A percentile compares a stretch with the other conserved stretches of the same genome.
Evolutionary conservation across 2,888 invertebrate genomes (phyloP).

Genomic region (Elgonia sp.): DNA sequence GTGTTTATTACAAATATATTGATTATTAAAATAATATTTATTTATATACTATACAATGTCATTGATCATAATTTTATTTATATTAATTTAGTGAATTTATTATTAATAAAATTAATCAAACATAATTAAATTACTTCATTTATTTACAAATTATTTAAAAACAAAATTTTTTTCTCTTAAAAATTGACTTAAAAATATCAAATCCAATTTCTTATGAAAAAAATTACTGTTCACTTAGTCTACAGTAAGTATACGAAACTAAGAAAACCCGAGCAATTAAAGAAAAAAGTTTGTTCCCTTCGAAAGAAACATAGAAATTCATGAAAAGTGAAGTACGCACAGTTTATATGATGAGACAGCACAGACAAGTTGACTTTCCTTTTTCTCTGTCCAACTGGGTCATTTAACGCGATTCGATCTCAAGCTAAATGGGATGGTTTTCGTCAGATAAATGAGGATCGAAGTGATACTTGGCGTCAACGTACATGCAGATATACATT

Average conservation of each 20-base stretch:
- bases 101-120: too few species aligned
- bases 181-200: too few species aligned
- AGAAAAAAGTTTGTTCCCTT: constrained; percentile 3
- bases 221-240: too few species aligned
- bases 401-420: constrained; percentile 71
- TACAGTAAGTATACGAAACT: constrained; percentile 17
- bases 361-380: constrained; percentile 54
- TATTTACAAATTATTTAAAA: too few species aligned
- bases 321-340: not conserved
- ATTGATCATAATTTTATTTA: too few species aligned
- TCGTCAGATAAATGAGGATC: constrained; percentile 73
- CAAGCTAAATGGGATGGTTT: constrained; percentile 69
- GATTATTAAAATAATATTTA: too few species aligned
- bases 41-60: too few species aligned
- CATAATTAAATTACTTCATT: too few species aligned
- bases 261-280: constrained; percentile 30
- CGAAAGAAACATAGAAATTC: constrained; percentile 27
- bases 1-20: too few species aligned
- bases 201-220: too few species aligned
- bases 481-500: constrained; percentile 47
- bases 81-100: too few species aligned
- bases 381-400: constrained; percentile 65
- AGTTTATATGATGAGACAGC: constrained; percentile 47
- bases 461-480: constrained; percentile 61
- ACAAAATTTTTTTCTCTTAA: too few species aligned